Conservation (phyloP, 1,140 invertebrate species). For the Papilio dardanus region DNA sequence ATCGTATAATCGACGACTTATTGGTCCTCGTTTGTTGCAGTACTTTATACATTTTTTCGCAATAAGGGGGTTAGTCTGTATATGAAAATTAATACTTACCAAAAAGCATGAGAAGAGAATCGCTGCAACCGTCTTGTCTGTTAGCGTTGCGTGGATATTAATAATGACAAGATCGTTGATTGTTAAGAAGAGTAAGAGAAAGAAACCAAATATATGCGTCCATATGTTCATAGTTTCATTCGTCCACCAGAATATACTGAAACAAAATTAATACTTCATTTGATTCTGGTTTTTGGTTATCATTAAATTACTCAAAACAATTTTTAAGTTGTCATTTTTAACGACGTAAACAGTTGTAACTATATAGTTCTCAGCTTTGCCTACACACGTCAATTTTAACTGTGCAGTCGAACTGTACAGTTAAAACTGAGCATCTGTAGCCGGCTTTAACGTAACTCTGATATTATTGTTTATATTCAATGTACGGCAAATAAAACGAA, state of each 20-base stretch:
- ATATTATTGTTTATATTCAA: neutral
- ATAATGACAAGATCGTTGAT: slow-evolving; percentile 92
- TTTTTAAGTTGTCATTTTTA: too few relatives aligned
- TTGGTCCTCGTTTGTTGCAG: too few relatives aligned
- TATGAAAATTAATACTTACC: slow-evolving; percentile 82
- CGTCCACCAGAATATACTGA: slow-evolving; percentile 96
- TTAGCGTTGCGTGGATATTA: slow-evolving; percentile 88
- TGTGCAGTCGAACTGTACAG: too few relatives aligned
- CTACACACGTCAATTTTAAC: too few relatives aligned
- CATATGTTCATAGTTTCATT: slow-evolving; percentile 99
- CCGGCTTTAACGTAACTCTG: neutral
- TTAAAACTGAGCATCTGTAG: too few relatives aligned
- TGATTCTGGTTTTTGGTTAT: too few relatives aligned
- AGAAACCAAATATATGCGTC: slow-evolving; percentile 97
- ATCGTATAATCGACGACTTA: too few relatives aligned
- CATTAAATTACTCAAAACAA: too few relatives aligned
- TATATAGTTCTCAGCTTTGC: too few relatives aligned
- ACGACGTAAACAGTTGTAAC: too few relatives aligned
- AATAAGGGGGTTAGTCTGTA: too few relatives aligned
- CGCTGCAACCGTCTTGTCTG: slow-evolving; percentile 93
- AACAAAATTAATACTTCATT: slow-evolving; percentile 49
- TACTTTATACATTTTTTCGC: too few relatives aligned
- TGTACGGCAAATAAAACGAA: neutral
- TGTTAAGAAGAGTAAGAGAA: slow-evolving; percentile 92
- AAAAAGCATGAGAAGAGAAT: slow-evolving; percentile 93